These are phyloP conservation scores for Nibea coibor DNA, from an alignment of 2,113 vertebrate genomes.

Conservation along the genomic window DNA sequence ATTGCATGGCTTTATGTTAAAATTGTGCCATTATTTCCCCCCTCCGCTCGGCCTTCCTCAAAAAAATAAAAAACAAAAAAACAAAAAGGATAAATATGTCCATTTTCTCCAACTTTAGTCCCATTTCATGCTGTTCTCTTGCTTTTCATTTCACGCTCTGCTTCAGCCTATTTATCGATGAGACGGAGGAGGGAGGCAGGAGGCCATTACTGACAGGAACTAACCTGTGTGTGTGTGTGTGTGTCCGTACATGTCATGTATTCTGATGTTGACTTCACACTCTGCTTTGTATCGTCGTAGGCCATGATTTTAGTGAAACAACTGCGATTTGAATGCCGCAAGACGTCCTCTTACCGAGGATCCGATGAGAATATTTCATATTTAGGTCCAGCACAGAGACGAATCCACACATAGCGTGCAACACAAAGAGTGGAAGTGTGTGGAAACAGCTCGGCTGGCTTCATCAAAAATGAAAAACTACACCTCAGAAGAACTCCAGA, in stretches of 20 bases:
- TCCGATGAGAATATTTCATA: neutral
- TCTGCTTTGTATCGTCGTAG: neutral
- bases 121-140: conserved; percentile 76
- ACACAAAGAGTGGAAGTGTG: neutral
- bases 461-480: neutral
- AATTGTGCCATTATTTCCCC: conserved; percentile 61
- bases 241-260: neutral
- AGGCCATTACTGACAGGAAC: conserved; percentile 61
- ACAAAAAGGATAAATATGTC: conserved; percentile 75
- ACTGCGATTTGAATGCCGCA: neutral
- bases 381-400: neutral
- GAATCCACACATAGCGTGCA: neutral
- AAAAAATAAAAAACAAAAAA: conserved; percentile 61
- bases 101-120: conserved; percentile 74
- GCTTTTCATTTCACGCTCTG: conserved; percentile 82
- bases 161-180: conserved; percentile 81
- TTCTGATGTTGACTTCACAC: neutral
- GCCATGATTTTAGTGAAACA: neutral
- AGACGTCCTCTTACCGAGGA: neutral
- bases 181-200: conserved; percentile 64
- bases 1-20: conserved; percentile 71
- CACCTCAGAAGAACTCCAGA: neutral
- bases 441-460: neutral
- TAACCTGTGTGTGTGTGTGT: conserved; percentile 25
- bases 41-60: conserved; percentile 49